phyloP scores from a whole-genome alignment of 2,797 vertebrate genomes.

The Aselliscus stoliczkanus region DNA sequence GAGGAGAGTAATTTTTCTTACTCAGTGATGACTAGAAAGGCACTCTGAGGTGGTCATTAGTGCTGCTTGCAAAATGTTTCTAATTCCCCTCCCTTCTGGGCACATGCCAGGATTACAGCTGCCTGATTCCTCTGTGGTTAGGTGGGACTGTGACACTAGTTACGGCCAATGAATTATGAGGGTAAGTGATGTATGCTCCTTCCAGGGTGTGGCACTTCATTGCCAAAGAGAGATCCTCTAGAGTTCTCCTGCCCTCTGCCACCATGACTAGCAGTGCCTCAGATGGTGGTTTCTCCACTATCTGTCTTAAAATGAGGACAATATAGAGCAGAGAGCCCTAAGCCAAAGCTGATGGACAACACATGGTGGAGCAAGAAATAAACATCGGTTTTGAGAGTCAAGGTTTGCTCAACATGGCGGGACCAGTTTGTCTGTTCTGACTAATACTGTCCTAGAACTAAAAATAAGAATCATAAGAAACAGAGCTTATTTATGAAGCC shows the following conservation, averaged over 20 bases:
- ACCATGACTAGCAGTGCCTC: background rate
- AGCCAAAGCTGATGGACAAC: background rate
- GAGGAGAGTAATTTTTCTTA: background rate
- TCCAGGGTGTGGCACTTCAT: background rate
- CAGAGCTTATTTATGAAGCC: background rate
- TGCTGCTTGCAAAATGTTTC: background rate
- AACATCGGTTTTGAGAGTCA: background rate
- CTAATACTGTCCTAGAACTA: background rate
- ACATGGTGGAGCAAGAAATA: background rate
- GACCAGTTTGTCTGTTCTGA: background rate
- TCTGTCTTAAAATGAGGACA: background rate
- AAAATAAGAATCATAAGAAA: background rate
- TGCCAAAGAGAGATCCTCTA: background rate
- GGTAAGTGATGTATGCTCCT: background rate
- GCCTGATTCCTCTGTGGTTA: background rate
- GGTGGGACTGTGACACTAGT: background rate
- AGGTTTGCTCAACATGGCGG: background rate
- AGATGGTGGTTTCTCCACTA: background rate
- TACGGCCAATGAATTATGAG: background rate
- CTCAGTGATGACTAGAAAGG: background rate
- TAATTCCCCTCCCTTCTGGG: background rate
- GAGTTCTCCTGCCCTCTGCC: background rate
- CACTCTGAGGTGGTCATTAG: background rate
- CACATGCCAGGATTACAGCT: background rate
- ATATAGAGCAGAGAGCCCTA: background rate